Conservation (phyloP, 2,797 vertebrate genomes). For the Hylomyscus alleni region DNA sequence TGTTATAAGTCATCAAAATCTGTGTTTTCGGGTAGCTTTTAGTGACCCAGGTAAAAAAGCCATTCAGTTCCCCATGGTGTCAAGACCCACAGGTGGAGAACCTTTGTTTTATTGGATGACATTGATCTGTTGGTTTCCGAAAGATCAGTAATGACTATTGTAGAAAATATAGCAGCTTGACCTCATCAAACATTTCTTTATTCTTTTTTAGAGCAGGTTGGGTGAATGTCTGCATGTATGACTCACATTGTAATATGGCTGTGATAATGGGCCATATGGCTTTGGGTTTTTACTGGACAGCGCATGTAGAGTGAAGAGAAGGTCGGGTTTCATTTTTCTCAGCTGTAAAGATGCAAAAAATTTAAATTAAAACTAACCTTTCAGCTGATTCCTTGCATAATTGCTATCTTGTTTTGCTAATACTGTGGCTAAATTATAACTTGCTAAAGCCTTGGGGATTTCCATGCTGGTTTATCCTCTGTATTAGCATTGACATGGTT, state of each 20-base stretch:
- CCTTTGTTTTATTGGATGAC: conserved; percentile 7
- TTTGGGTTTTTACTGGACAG: conserved; percentile 69
- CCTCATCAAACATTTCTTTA: conserved; percentile 69
- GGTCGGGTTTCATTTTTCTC: conserved; percentile 72
- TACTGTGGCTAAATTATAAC: conserved; percentile 86
- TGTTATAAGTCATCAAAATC: background rate
- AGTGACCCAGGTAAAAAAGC: background rate
- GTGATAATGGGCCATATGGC: conserved; percentile 33
- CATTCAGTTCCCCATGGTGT: background rate
- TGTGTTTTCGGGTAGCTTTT: background rate
- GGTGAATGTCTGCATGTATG: background rate
- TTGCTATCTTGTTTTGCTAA: conserved; percentile 88
- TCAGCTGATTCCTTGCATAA: conserved; percentile 87
- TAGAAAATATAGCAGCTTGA: conserved; percentile 63
- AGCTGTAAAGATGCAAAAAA: conserved; percentile 82
- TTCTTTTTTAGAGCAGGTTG: conserved; percentile 67
- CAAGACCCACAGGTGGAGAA: background rate
- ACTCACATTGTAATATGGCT: conserved; percentile 70
- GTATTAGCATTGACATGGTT: conserved; percentile 88
- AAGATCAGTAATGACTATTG: conserved; percentile 70
- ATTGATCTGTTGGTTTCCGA: conserved; percentile 73
- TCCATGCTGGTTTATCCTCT: conserved; percentile 84
- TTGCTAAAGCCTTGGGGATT: conserved; percentile 86
- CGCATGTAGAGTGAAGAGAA: conserved; percentile 78
- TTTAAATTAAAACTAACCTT: conserved; percentile 89